Conservation (phyloP, 1,140 invertebrate species). For the Eumaeus atala region DNA sequence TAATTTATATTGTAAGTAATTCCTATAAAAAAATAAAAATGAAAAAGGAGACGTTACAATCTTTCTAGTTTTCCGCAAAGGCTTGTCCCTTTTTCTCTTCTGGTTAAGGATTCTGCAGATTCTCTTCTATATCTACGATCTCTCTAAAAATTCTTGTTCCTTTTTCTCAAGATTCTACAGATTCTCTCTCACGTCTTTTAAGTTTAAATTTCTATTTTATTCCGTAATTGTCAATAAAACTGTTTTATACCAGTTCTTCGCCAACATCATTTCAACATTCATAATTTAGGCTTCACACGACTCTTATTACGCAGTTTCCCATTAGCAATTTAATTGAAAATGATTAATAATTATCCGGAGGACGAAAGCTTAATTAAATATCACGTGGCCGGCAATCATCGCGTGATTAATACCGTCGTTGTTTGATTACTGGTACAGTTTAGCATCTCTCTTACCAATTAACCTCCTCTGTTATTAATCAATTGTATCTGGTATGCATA, state of each 20-base stretch:
- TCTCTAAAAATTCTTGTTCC: no score
- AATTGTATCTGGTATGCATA: conserved; percentile 12
- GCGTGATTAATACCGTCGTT: conserved; percentile 21
- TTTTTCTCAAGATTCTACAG: no score
- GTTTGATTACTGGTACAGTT: conserved; percentile 21
- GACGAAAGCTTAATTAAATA: conserved; percentile 19
- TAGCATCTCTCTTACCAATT: conserved; percentile 18
- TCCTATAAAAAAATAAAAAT: no score
- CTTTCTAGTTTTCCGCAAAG: no score
- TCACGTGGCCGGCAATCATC: conserved; percentile 15
- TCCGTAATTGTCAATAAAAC: no score
- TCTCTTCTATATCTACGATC: no score
- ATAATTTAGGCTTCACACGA: conserved; percentile 5
- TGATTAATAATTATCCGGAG: conserved; percentile 10
- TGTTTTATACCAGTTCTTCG: neutral
- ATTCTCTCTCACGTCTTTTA: no score
- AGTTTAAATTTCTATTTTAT: no score
- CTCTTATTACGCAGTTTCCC: conserved; percentile 5
- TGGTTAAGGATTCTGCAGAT: no score
- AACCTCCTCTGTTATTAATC: conserved; percentile 20
- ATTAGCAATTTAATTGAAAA: conserved; percentile 11
- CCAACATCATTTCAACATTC: neutral
- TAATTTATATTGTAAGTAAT: no score
- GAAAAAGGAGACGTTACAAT: no score
- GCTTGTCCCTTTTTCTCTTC: no score